Conservation (phyloP, 2,113 vertebrate species). For the Dicentrarchus labrax region DNA sequence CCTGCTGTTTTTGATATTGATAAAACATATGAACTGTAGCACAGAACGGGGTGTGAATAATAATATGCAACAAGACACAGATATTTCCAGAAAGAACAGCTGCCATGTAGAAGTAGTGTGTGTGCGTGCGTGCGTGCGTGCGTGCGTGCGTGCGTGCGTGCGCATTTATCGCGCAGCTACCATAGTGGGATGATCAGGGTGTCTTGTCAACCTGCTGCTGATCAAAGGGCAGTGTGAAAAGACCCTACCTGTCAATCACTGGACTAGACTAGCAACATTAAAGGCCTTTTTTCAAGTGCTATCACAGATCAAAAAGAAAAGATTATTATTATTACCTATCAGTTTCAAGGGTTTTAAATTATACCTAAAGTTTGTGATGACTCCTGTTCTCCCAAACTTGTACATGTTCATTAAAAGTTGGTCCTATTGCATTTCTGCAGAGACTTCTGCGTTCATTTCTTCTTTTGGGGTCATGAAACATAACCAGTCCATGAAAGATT, state of each 20-base stretch:
- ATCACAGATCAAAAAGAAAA: slow-evolving; percentile 2
- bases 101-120: too few relatives aligned
- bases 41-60: slow-evolving; percentile 10
- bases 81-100: too few relatives aligned
- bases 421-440: not conserved
- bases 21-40: slow-evolving; percentile 28
- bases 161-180: slow-evolving; percentile 2
- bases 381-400: not conserved
- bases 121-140: too few relatives aligned
- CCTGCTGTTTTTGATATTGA: slow-evolving; percentile 22
- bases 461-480: slow-evolving; percentile 29
- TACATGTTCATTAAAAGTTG: not conserved
- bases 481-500: slow-evolving; percentile 31
- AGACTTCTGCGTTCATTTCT: not conserved
- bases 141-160: not conserved
- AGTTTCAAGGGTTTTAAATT: slow-evolving; percentile 15
- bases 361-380: not conserved
- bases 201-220: slow-evolving; percentile 36
- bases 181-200: not conserved
- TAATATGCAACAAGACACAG: not conserved
- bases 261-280: slow-evolving; percentile 25
- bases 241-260: not conserved
- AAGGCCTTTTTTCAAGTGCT: slow-evolving; percentile 7
- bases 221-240: slow-evolving; percentile 43
- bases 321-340: not conserved